Evolutionary conservation across 2,888 invertebrate genomes (phyloP).

Genomic region (Bruchidius siliquastri): DNA sequence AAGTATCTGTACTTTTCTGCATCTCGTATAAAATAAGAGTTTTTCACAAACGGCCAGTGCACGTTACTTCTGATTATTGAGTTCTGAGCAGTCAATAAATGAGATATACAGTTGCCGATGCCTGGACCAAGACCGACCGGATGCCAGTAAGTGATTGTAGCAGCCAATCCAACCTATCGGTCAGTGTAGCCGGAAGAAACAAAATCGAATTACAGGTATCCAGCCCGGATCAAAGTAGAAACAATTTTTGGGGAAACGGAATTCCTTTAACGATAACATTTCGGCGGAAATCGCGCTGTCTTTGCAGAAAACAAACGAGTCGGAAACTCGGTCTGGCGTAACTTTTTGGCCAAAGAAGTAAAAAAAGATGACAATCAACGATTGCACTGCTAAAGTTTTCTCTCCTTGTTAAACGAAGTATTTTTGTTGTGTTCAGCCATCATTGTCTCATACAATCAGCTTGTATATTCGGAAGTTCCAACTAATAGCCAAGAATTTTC

Average conservation of each 20-base stretch:
- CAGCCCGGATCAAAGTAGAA: conserved; percentile 12
- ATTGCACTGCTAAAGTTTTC: not conserved
- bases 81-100: not conserved
- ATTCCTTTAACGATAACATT: not conserved
- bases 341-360: not conserved
- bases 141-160: not conserved
- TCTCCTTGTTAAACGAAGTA: not conserved
- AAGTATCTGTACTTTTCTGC: not conserved
- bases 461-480: not conserved
- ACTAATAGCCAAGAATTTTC: too few species aligned
- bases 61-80: not conserved
- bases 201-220: conserved; percentile 14
- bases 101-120: not conserved
- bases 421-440: not conserved
- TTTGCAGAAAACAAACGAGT: conserved; percentile 11
- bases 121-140: not conserved
- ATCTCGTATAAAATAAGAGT: not conserved
- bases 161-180: not conserved
- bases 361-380: not conserved
- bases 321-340: conserved; percentile 1
- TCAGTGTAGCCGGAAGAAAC: not conserved
- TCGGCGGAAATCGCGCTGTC: conserved; percentile 9
- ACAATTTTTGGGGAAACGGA: conserved; percentile 10
- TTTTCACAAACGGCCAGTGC: not conserved
- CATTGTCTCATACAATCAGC: not conserved